Percentiles rank a stretch among this genome's conserved stretches.
These are phyloP conservation scores for Peromyscus polionotus DNA, from an alignment of 2,113 vertebrate species.

Conservation along the genomic window DNA sequence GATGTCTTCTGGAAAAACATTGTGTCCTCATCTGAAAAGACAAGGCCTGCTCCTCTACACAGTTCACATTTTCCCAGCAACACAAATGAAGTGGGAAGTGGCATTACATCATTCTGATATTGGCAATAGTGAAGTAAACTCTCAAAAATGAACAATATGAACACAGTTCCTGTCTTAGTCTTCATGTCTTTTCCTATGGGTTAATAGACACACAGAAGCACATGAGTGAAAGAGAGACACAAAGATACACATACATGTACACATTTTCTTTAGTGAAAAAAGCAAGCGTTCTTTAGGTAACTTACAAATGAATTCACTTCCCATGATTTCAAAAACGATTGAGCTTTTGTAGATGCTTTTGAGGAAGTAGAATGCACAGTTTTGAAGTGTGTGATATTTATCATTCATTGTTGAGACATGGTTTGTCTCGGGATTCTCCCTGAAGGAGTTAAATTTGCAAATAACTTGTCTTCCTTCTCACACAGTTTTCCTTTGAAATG, in stretches of 20 bases:
- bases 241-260: not conserved
- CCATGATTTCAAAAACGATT: not conserved
- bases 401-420: not conserved
- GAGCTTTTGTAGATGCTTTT: not conserved
- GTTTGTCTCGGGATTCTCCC: not conserved
- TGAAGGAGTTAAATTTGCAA: conserved; percentile 62
- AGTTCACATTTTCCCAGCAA: not conserved
- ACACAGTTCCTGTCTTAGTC: not conserved
- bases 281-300: not conserved
- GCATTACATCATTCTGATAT: not conserved
- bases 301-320: not conserved
- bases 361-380: not conserved
- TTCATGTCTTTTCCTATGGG: not conserved
- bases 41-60: not conserved
- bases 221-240: not conserved
- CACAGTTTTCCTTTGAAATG: conserved; percentile 52
- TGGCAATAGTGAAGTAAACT: not conserved
- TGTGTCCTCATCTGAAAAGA: not conserved
- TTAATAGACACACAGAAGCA: not conserved
- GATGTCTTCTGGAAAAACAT: not conserved
- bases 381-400: not conserved
- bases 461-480: conserved; percentile 2
- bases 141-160: not conserved
- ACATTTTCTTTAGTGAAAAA: not conserved
- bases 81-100: not conserved